phyloP scores from a whole-genome alignment of 2,797 vertebrate species.

The Huso huso region DNA sequence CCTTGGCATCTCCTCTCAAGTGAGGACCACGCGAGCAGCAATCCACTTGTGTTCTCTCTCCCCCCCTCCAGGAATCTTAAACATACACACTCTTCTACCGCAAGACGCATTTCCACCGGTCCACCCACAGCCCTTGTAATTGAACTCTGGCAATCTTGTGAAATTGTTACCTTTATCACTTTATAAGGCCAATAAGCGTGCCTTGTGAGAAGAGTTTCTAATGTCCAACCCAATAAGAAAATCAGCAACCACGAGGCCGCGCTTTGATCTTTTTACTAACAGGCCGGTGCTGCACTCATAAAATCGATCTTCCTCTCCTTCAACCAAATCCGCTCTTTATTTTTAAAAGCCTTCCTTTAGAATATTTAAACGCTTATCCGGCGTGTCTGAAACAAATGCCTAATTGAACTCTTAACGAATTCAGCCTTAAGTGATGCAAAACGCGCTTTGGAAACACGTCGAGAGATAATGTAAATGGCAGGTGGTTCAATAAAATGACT shows the following conservation, averaged over 20 bases:
- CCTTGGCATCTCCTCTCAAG: slow-evolving; percentile 50
- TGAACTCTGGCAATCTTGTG: slow-evolving; percentile 26
- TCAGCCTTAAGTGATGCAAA: too few species aligned
- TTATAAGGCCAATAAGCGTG: slow-evolving; percentile 36
- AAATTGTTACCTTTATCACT: slow-evolving; percentile 41
- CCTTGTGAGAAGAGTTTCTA: slow-evolving; percentile 24
- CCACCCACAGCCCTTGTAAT: slow-evolving; percentile 21
- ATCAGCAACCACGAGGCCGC: slow-evolving; percentile 41
- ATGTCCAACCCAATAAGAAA: slow-evolving; percentile 34
- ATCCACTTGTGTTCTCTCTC: slow-evolving; percentile 12
- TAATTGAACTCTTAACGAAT: too few species aligned
- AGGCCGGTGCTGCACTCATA: slow-evolving; percentile 49
- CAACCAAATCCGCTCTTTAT: slow-evolving; percentile 25
- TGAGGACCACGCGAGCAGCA: slow-evolving; percentile 33
- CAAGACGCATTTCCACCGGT: slow-evolving; percentile 24
- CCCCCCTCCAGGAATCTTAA: neutral
- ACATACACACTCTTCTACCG: slow-evolving; percentile 11
- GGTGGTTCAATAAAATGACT: too few species aligned
- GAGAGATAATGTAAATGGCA: too few species aligned
- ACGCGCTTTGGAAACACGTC: too few species aligned
- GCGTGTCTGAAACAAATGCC: neutral
- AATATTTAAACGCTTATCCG: slow-evolving; percentile 6
- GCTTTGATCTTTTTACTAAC: slow-evolving; percentile 54
- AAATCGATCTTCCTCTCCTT: slow-evolving; percentile 36
- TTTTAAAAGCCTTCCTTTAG: slow-evolving; percentile 16